Evolutionary conservation across 2,888 invertebrate species (phyloP).

Genomic region (Escarpia spicata): DNA sequence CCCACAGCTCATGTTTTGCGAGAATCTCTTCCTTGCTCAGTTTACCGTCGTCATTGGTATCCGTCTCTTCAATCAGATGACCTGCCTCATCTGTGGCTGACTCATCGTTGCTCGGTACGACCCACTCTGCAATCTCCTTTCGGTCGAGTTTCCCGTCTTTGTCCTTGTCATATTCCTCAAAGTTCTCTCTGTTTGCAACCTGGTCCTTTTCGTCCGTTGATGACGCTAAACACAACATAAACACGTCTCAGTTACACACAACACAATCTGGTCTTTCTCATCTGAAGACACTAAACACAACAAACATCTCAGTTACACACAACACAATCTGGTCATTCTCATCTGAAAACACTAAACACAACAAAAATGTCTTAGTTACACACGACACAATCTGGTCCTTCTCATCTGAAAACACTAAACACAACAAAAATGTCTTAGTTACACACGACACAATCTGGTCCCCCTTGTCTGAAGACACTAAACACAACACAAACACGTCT

Average conservation of each 20-base stretch:
- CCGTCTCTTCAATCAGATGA: conserved; percentile 77
- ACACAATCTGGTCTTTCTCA: too few species aligned
- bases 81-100: conserved; percentile 90
- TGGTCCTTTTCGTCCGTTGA: conserved; percentile 48
- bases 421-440: too few species aligned
- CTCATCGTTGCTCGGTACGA: conserved; percentile 71
- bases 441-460: too few species aligned
- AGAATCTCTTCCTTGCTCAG: conserved; percentile 89
- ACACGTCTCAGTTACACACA: neutral
- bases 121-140: conserved; percentile 87
- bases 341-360: too few species aligned
- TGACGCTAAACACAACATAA: conserved; percentile 18
- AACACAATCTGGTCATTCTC: too few species aligned
- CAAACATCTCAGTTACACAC: too few species aligned
- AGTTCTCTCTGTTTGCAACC: conserved; percentile 53
- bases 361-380: too few species aligned
- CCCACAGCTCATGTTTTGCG: conserved; percentile 93
- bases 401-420: too few species aligned
- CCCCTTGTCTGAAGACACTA: too few species aligned
- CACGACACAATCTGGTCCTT: too few species aligned
- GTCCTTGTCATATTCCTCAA: conserved; percentile 73
- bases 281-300: too few species aligned
- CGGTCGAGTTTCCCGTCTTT: conserved; percentile 53
- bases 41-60: conserved; percentile 75
- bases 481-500: too few species aligned